phyloP scores from a whole-genome alignment of 2,888 invertebrate genomes.

The Aspidiotus rigidus region DNA sequence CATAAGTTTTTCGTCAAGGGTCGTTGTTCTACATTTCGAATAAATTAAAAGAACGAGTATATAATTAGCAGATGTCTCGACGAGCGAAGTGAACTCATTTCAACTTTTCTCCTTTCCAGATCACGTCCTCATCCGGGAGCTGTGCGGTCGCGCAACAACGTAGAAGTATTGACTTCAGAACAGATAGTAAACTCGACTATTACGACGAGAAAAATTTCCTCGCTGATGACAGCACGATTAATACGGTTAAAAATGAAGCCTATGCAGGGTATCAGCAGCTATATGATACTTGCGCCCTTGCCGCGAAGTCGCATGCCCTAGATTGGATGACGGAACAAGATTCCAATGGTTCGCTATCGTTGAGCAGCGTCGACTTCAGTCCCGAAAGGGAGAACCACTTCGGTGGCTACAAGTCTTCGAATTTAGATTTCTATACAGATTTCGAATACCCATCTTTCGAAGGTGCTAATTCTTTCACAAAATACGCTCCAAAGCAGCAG shows the following conservation, averaged over 20 bases:
- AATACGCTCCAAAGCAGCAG: conserved; percentile 9
- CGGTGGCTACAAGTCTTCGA: background rate
- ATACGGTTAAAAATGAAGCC: background rate
- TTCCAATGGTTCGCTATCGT: conserved; percentile 21
- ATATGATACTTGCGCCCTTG: background rate
- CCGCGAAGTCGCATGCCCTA: background rate
- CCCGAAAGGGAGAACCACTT: background rate
- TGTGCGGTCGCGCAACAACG: conserved; percentile 40
- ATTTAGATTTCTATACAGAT: conserved; percentile 6
- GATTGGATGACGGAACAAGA: conserved; percentile 23
- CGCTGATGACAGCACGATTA: background rate
- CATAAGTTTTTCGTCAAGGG: background rate
- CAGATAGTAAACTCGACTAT: background rate
- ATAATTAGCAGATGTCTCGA: conserved; percentile 2
- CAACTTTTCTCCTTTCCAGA: conserved; percentile 36
- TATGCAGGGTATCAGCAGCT: background rate
- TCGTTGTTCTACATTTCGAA: background rate
- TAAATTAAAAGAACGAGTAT: background rate
- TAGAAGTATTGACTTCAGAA: conserved; percentile 22
- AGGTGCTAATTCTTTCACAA: background rate
- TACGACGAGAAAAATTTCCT: background rate
- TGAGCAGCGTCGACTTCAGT: conserved; percentile 22
- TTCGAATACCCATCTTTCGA: background rate
- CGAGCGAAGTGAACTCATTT: background rate
- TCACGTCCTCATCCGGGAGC: conserved; percentile 40